These are phyloP conservation scores for Heliconius hortense DNA, from an alignment of 2,888 invertebrate genomes.

Conservation along the genomic window DNA sequence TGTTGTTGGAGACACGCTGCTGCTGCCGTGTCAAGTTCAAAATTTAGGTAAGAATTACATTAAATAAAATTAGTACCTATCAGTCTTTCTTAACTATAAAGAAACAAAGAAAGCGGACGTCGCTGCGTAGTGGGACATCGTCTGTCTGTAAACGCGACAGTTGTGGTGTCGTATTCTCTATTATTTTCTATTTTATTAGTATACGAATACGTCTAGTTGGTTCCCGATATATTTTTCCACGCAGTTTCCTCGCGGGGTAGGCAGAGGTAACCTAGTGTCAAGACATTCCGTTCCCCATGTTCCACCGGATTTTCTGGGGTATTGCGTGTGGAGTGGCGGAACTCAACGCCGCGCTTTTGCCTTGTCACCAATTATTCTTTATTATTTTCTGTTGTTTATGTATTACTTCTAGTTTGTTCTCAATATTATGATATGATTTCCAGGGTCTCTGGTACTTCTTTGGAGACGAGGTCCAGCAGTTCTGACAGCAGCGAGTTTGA, in stretches of 20 bases:
- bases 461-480: slow-evolving; percentile 87
- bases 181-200: no score
- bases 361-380: no score
- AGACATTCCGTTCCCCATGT: neutral
- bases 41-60: slow-evolving; percentile 83
- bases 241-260: neutral
- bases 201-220: no score
- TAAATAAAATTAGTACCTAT: no score
- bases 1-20: slow-evolving; percentile 89
- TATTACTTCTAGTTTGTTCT: neutral
- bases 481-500: slow-evolving; percentile 86
- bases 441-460: slow-evolving; percentile 85
- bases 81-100: no score
- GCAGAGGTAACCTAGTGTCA: neutral
- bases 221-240: no score
- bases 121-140: neutral
- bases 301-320: neutral
- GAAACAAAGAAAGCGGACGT: neutral
- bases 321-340: neutral
- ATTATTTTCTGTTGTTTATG: no score
- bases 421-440: neutral
- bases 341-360: neutral
- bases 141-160: neutral
- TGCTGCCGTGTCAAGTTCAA: slow-evolving; percentile 90
- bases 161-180: neutral